phyloP scores from a whole-genome alignment of 2,113 vertebrate genomes.

The Melanerpes formicivorus region DNA sequence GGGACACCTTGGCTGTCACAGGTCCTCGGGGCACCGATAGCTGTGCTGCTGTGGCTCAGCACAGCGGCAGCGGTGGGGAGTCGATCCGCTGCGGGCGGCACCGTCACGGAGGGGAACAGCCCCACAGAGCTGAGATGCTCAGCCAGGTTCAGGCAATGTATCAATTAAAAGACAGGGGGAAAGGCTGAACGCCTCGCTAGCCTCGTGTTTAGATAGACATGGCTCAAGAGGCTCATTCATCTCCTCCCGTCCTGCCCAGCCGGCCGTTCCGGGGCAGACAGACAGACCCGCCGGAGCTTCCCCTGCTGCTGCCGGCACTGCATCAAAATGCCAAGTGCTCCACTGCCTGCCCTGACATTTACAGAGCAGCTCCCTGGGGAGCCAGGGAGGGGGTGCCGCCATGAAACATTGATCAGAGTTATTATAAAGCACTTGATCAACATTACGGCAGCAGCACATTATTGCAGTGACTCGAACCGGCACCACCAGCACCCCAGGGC shows the following conservation, averaged over 20 bases:
- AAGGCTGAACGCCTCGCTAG: slow-evolving; percentile 18
- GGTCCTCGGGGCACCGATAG: neutral
- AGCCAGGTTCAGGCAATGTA: neutral
- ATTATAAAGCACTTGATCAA: slow-evolving; percentile 60
- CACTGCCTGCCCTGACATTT: slow-evolving; percentile 64
- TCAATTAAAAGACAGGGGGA: slow-evolving; percentile 59
- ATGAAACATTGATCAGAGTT: slow-evolving; percentile 67
- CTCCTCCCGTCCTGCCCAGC: slow-evolving; percentile 44
- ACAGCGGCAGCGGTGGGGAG: fast-evolving
- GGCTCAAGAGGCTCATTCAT: slow-evolving; percentile 61
- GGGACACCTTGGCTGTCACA: neutral
- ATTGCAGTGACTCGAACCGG: neutral
- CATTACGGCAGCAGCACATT: neutral
- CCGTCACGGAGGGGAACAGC: neutral
- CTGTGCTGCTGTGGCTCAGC: neutral
- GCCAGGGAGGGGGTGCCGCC: slow-evolving; percentile 50
- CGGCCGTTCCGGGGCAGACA: slow-evolving; percentile 39
- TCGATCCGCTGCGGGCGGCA: fast-evolving
- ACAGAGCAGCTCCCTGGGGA: slow-evolving; percentile 52
- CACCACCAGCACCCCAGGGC: neutral
- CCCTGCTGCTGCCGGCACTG: slow-evolving; percentile 19
- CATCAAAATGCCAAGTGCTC: slow-evolving; percentile 63
- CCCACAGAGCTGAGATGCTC: neutral
- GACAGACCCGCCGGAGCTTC: slow-evolving; percentile 44
- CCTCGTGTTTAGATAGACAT: slow-evolving; percentile 49